Conservation (phyloP, 2,888 invertebrate species). For the Lasiommata megera region DNA sequence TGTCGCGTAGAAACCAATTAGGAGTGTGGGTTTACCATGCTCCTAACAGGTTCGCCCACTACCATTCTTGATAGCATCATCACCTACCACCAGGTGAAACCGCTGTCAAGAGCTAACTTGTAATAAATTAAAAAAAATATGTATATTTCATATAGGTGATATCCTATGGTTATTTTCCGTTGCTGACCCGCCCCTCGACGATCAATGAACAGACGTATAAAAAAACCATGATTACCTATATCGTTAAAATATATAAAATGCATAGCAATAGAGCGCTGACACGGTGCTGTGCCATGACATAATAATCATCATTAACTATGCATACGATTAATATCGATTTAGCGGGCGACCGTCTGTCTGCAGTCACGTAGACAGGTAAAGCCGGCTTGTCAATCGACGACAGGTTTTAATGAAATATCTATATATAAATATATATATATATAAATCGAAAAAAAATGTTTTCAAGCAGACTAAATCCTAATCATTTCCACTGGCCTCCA, state of each 20-base stretch:
- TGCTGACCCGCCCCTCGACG: background rate
- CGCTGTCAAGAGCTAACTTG: too few species aligned
- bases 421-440: too few species aligned
- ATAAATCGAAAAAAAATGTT: too few species aligned
- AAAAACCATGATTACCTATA: background rate
- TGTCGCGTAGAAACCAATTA: too few species aligned
- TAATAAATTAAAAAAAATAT: too few species aligned
- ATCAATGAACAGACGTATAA: background rate
- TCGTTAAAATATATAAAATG: background rate
- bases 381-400: constrained; percentile 30
- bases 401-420: background rate
- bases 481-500: too few species aligned
- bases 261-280: background rate
- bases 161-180: background rate
- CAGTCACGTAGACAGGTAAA: constrained; percentile 50
- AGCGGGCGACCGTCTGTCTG: constrained; percentile 60
- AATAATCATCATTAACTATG: constrained; percentile 14
- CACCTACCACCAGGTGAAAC: too few species aligned
- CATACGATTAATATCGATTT: constrained; percentile 31
- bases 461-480: too few species aligned
- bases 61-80: too few species aligned
- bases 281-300: background rate
- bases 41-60: too few species aligned
- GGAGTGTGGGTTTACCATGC: too few species aligned
- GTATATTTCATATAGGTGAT: too few species aligned